These are phyloP conservation scores for Cranoglanis bouderius DNA, from an alignment of 2,113 vertebrate species.

Conservation along the genomic window DNA sequence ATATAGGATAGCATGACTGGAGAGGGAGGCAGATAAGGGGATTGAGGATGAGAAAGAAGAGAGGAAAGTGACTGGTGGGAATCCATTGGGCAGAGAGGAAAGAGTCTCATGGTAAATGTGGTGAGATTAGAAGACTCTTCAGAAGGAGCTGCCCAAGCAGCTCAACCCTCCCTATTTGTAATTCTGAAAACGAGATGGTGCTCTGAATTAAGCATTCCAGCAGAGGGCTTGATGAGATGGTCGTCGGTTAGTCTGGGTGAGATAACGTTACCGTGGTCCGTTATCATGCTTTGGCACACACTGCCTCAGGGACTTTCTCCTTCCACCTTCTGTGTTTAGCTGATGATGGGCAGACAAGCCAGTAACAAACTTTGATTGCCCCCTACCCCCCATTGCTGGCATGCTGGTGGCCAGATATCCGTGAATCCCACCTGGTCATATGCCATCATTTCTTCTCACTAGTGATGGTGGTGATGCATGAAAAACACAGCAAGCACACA, in stretches of 20 bases:
- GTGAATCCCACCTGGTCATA: constrained; percentile 59
- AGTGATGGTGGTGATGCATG: constrained; percentile 41
- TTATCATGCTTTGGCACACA: constrained; percentile 52
- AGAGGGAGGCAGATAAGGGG: constrained; percentile 19
- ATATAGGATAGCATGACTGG: neutral
- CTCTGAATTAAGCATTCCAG: constrained; percentile 27
- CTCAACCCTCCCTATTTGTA: constrained; percentile 8
- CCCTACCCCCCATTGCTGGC: neutral
- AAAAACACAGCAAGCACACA: constrained; percentile 41
- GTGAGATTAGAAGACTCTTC: constrained; percentile 8
- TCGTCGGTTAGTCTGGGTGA: constrained; percentile 42
- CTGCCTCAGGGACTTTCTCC: constrained; percentile 47
- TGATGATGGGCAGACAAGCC: neutral
- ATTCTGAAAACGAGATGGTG: neutral
- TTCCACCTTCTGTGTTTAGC: constrained; percentile 49
- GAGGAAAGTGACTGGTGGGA: neutral
- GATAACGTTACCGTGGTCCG: constrained; percentile 33
- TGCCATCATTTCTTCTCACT: constrained; percentile 67
- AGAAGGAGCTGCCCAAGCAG: constrained; percentile 36
- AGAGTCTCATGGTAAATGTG: constrained; percentile 1
- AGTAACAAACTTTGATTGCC: constrained; percentile 53
- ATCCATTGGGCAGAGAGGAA: neutral
- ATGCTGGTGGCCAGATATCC: constrained; percentile 59
- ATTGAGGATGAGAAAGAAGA: constrained; percentile 3
- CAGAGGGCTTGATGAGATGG: neutral